phyloP scores from a whole-genome alignment of 2,797 vertebrate genomes.

The Malacoctenus gilli region DNA sequence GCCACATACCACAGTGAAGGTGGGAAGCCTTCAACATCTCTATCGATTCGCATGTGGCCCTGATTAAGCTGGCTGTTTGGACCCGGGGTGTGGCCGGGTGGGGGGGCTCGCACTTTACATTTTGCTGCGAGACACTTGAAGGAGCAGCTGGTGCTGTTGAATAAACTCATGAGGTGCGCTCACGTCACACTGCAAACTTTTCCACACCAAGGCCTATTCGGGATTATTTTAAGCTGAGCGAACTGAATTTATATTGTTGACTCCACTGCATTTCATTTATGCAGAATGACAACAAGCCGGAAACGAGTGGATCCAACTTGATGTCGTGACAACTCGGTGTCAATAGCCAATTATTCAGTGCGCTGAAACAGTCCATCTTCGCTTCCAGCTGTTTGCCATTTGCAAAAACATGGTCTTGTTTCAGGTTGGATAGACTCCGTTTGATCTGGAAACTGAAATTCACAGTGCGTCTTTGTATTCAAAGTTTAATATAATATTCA shows the following conservation, averaged over 20 bases:
- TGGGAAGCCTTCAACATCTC: conserved; percentile 22
- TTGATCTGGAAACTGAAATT: conserved; percentile 41
- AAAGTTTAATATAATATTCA: conserved; percentile 40
- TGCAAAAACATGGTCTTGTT: conserved; percentile 50
- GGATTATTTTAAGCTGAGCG: conserved; percentile 62
- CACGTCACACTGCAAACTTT: conserved; percentile 48
- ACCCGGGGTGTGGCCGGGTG: background rate
- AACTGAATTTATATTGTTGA: conserved; percentile 58
- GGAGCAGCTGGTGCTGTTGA: conserved; percentile 51
- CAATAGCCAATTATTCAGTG: conserved; percentile 56
- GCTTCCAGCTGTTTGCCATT: conserved; percentile 47
- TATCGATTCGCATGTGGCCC: conserved; percentile 34
- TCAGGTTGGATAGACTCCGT: conserved; percentile 45
- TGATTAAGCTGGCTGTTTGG: conserved; percentile 31
- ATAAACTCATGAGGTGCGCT: conserved; percentile 59
- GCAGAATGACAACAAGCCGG: conserved; percentile 53
- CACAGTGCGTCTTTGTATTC: conserved; percentile 39
- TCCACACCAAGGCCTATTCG: conserved; percentile 52
- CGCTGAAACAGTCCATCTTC: conserved; percentile 45
- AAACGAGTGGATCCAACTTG: conserved; percentile 43
- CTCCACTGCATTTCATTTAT: conserved; percentile 57
- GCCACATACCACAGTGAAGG: conserved; percentile 20
- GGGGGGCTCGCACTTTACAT: conserved; percentile 27
- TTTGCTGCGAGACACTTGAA: conserved; percentile 32
- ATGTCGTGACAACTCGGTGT: conserved; percentile 48